A percentile compares a stretch with the other conserved stretches of the same genome.
Conservation (phyloP, 53 echinoderm and acorn worm genomes). For the Stichopus horrens region DNA sequence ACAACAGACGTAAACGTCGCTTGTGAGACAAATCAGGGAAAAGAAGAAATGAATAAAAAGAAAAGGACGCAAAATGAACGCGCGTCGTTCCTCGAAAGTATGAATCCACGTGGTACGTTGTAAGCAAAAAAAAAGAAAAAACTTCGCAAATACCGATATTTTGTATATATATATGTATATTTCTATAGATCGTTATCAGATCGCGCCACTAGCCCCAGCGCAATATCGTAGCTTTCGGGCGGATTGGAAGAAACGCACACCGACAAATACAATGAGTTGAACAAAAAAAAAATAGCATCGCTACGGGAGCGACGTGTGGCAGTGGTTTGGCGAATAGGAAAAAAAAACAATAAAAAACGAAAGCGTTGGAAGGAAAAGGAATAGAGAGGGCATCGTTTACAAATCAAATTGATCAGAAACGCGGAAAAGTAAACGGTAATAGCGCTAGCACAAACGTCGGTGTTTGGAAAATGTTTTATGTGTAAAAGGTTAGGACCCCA, state of each 20-base stretch:
- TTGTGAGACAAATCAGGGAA: too few species aligned
- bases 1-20: too few species aligned
- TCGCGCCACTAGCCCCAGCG: background rate
- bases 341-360: background rate
- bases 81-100: background rate
- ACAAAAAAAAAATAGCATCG: background rate
- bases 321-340: background rate
- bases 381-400: conserved; percentile 38
- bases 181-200: background rate
- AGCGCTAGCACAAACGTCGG: too few species aligned
- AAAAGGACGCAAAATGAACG: background rate
- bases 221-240: conserved; percentile 6
- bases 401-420: background rate
- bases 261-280: background rate
- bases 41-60: background rate
- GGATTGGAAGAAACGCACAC: background rate
- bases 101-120: background rate
- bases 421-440: too few species aligned
- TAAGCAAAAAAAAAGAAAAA: background rate
- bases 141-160: background rate
- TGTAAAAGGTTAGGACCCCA: too few species aligned
- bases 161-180: background rate
- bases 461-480: too few species aligned
- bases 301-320: background rate
- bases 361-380: background rate